Conservation (phyloP, 2,113 vertebrate species). For the Nothobranchius furzeri region DNA sequence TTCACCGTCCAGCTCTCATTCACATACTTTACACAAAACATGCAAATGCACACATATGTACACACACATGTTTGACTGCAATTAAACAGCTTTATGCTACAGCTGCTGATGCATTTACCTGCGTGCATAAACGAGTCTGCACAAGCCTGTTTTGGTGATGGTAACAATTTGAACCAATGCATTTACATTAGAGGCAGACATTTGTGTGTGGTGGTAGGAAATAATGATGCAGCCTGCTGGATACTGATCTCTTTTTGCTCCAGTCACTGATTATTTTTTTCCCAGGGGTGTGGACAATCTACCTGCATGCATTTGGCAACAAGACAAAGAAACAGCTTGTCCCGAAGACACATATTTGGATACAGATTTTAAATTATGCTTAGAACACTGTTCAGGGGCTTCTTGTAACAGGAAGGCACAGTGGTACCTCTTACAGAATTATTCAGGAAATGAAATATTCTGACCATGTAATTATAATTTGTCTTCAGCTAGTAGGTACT, state of each 20-base stretch:
- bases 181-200: constrained; percentile 27
- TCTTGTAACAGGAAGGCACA: too few relatives aligned
- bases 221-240: constrained; percentile 21
- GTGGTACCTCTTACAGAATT: background rate
- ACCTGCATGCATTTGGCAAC: constrained; percentile 17
- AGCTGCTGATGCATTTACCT: constrained; percentile 41
- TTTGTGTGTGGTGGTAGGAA: constrained; percentile 5
- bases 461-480: background rate
- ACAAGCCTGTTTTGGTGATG: constrained; percentile 32
- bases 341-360: constrained; percentile 1
- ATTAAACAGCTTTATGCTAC: constrained; percentile 60
- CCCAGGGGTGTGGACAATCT: constrained; percentile 4
- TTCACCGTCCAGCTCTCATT: constrained; percentile 16
- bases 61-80: constrained; percentile 27
- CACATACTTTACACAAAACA: background rate
- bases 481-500: background rate
- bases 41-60: background rate
- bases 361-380: too few relatives aligned
- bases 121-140: constrained; percentile 35
- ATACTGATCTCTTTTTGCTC: constrained; percentile 38
- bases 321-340: constrained; percentile 12
- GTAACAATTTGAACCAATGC: constrained; percentile 28
- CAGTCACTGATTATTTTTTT: constrained; percentile 29
- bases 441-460: background rate
- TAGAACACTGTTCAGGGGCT: too few relatives aligned